Percentiles rank a stretch among this genome's conserved stretches.
These are phyloP conservation scores for Heteropelma amictum DNA, from an alignment of 2,888 invertebrate species.

Conservation along the genomic window DNA sequence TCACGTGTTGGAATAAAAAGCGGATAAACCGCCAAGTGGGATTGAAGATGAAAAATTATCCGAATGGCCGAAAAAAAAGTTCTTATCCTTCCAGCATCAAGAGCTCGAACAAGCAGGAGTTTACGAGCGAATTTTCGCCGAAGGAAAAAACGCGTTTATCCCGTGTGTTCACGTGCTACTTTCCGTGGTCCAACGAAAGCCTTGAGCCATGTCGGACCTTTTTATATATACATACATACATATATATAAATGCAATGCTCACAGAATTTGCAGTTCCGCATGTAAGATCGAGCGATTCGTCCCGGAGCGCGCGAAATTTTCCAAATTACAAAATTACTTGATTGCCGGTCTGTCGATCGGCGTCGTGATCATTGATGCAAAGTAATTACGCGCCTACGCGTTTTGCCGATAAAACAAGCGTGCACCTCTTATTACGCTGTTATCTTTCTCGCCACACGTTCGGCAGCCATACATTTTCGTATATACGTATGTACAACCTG, in stretches of 20 bases:
- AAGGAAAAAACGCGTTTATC: slow-evolving; percentile 22
- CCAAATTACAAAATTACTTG: slow-evolving; percentile 71
- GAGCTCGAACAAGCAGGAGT: too few species aligned
- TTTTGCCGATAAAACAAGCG: slow-evolving; percentile 63
- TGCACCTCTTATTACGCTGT: slow-evolving; percentile 59
- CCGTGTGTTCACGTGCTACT: slow-evolving; percentile 13
- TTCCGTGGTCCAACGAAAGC: slow-evolving; percentile 15
- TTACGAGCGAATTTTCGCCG: background rate
- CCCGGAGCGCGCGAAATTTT: slow-evolving; percentile 56
- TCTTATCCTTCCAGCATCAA: too few species aligned
- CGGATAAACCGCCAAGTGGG: too few species aligned
- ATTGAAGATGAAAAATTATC: too few species aligned
- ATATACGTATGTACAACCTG: too few species aligned
- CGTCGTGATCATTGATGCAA: slow-evolving; percentile 56
- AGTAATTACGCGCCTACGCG: slow-evolving; percentile 67
- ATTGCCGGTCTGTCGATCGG: slow-evolving; percentile 59
- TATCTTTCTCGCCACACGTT: slow-evolving; percentile 38
- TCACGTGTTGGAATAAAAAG: too few species aligned
- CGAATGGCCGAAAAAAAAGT: too few species aligned
- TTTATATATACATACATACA: background rate
- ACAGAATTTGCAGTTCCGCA: background rate
- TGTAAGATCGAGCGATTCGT: slow-evolving; percentile 28
- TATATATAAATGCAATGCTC: background rate
- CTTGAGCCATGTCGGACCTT: background rate
- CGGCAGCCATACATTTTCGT: slow-evolving; percentile 24